Evolutionary conservation across 1,140 invertebrate genomes (phyloP).

Genomic region (Calliopsis andreniformis): DNA sequence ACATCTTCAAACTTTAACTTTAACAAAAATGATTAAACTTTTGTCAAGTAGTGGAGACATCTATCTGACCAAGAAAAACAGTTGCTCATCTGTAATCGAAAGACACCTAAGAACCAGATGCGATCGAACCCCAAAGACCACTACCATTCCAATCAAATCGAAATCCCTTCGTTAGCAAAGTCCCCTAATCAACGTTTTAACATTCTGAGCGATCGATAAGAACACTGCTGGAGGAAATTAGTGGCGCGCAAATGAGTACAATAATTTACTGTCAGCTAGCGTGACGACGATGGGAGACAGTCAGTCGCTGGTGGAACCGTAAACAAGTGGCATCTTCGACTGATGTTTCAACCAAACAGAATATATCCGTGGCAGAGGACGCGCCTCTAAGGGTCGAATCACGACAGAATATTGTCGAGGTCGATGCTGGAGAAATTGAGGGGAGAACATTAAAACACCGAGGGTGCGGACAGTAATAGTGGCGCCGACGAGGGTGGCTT

Average conservation of each 20-base stretch:
- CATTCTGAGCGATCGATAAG: constrained; percentile 54
- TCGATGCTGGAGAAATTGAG: constrained; percentile 70
- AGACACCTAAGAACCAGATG: no score
- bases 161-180: background rate
- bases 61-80: no score
- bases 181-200: constrained; percentile 2
- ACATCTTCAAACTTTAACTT: no score
- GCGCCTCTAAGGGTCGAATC: constrained; percentile 63
- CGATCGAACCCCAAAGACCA: no score
- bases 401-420: constrained; percentile 63
- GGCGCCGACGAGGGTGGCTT: constrained; percentile 66
- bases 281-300: background rate
- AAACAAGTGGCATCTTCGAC: constrained; percentile 7
- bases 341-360: constrained; percentile 50
- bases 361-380: constrained; percentile 48
- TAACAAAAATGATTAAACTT: no score
- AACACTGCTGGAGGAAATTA: constrained; percentile 28
- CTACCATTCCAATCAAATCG: background rate
- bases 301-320: no score
- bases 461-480: constrained; percentile 72
- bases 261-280: constrained; percentile 47
- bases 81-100: no score
- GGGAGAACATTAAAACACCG: constrained; percentile 71
- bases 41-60: no score
- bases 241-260: constrained; percentile 50